A percentile compares a stretch with the other conserved stretches of the same genome.
Conservation (phyloP, 1,140 invertebrate genomes). For the Drosophila fuyamai region DNA sequence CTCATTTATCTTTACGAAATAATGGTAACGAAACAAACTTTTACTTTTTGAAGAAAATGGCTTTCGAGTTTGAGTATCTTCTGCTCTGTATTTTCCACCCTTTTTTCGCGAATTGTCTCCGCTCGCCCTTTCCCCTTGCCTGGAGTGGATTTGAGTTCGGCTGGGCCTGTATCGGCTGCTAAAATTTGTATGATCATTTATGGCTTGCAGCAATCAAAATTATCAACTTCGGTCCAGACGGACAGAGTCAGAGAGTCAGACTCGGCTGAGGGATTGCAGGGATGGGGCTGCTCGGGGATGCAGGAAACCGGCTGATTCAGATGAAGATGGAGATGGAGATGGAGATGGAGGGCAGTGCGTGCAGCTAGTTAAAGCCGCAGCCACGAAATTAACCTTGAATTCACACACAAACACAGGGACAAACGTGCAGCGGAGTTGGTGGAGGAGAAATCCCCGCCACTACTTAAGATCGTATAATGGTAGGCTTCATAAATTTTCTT, state of each 20-base stretch:
- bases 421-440: constrained; percentile 5
- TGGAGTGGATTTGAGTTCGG: constrained; percentile 14
- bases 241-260: constrained; percentile 8
- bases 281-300: constrained; percentile 7
- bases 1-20: constrained; percentile 19
- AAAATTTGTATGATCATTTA: constrained; percentile 84
- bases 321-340: not conserved
- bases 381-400: constrained; percentile 81
- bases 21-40: constrained; percentile 58
- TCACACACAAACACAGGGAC: constrained; percentile 54
- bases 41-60: constrained; percentile 65
- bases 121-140: constrained; percentile 11
- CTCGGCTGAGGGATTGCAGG: constrained; percentile 45
- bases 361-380: constrained; percentile 75
- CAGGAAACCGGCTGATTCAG: not conserved
- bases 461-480: constrained; percentile 76
- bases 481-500: constrained; percentile 83
- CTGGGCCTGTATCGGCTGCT: constrained; percentile 67
- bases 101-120: constrained; percentile 20
- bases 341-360: constrained; percentile 52
- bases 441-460: constrained; percentile 39
- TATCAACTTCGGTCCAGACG: constrained; percentile 60
- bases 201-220: constrained; percentile 81
- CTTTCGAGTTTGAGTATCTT: constrained; percentile 24
- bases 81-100: constrained; percentile 22